Conservation (phyloP, 1,140 invertebrate species). For the Uloborus diversus region DNA sequence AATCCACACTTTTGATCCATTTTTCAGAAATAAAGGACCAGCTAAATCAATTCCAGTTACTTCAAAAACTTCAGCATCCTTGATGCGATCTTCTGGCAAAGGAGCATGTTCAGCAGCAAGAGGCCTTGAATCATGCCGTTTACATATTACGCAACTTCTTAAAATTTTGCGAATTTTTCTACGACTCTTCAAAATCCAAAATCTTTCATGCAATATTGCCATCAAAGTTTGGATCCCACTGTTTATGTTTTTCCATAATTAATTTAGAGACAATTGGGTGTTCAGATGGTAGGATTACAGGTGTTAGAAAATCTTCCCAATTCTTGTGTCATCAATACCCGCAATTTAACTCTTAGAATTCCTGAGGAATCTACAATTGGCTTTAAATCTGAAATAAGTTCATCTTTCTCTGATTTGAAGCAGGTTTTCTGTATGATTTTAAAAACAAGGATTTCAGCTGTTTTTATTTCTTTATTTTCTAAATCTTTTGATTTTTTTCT, state of each 20-base stretch:
- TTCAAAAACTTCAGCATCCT: too few species aligned
- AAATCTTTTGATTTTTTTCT: too few species aligned
- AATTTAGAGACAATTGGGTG: neutral
- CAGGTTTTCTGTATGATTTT: neutral
- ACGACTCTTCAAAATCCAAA: neutral
- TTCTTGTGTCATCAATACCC: neutral
- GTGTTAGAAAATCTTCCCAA: neutral
- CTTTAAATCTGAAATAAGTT: neutral
- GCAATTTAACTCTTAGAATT: neutral
- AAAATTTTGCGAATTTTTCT: neutral
- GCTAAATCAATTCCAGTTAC: neutral
- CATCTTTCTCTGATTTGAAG: too few species aligned
- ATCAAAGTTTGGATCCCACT: neutral
- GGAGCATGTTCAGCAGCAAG: too few species aligned
- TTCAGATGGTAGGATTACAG: neutral
- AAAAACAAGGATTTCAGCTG: neutral
- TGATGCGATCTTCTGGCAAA: neutral
- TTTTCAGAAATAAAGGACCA: constrained; percentile 60
- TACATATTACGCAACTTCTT: neutral
- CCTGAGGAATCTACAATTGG: neutral
- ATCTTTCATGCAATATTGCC: neutral
- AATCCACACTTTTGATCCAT: constrained; percentile 64
- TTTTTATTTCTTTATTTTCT: constrained; percentile 4
- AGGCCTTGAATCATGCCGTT: neutral
- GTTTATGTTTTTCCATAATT: neutral